Evolutionary conservation across 30 jellyfish, hydroid and myxozoan genomes (phyloP).

Genomic region (Turritopsis dohrnii): DNA sequence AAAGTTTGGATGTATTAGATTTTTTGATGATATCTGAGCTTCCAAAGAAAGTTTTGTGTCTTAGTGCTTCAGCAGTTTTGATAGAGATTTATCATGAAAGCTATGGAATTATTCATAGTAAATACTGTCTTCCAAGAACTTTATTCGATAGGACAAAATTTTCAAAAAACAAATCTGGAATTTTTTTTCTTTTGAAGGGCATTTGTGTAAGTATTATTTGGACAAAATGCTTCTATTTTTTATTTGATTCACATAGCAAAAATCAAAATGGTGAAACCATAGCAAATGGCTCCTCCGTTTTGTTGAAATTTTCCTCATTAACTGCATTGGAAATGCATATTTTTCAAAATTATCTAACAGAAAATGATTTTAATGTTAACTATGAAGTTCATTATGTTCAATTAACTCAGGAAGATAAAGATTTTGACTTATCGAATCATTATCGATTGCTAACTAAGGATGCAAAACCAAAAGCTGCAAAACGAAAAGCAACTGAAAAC

Average conservation of each 20-base stretch:
- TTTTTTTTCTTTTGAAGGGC: background rate
- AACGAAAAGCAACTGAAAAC: background rate
- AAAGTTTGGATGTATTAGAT: too few relatives aligned
- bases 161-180: too few relatives aligned
- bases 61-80: too few relatives aligned
- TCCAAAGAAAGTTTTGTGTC: background rate
- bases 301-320: background rate
- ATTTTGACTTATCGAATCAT: background rate
- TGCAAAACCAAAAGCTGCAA: background rate
- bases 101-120: background rate
- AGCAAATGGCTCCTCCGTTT: background rate
- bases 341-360: background rate
- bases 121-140: background rate
- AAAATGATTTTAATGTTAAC: background rate
- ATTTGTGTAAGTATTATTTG: background rate
- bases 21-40: background rate
- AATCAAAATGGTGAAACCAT: background rate
- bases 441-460: background rate
- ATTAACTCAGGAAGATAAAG: background rate
- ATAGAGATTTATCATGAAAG: background rate
- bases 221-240: background rate
- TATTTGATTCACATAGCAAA: slow-evolving; percentile 3
- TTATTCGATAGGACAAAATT: too few relatives aligned
- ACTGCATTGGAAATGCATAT: background rate
- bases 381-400: background rate